These are phyloP conservation scores for Neomonachus schauinslandi DNA, from an alignment of 2,113 vertebrate genomes.

Conservation along the genomic window DNA sequence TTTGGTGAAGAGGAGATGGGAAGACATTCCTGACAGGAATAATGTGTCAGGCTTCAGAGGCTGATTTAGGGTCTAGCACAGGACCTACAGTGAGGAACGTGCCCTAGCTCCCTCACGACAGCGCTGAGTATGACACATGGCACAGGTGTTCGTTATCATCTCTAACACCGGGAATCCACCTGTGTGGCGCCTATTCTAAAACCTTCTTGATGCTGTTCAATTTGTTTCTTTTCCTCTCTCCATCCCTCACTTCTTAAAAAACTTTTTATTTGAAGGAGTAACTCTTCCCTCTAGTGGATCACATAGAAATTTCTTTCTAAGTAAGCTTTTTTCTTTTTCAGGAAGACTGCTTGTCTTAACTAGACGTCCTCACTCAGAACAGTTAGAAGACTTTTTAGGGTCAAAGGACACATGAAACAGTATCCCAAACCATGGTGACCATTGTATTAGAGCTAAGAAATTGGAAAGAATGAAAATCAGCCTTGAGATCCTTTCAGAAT, in stretches of 20 bases:
- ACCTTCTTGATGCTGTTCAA: not conserved
- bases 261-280: slow-evolving; percentile 42
- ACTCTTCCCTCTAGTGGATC: slow-evolving; percentile 83
- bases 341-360: not conserved
- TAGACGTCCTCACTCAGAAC: not conserved
- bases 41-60: not conserved
- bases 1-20: not conserved
- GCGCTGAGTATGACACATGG: not conserved
- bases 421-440: not conserved
- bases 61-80: not conserved
- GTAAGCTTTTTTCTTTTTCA: not conserved
- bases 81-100: too few relatives aligned
- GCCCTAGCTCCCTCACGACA: not conserved
- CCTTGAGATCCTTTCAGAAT: not conserved
- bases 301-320: slow-evolving; percentile 56
- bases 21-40: not conserved
- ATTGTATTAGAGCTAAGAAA: not conserved
- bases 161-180: not conserved
- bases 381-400: not conserved
- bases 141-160: fast-evolving
- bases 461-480: not conserved
- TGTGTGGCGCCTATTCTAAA: not conserved
- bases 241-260: not conserved
- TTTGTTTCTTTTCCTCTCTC: not conserved
- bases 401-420: not conserved